phyloP scores from a whole-genome alignment of 2,113 vertebrate species.

The Ammodytes dubius region DNA sequence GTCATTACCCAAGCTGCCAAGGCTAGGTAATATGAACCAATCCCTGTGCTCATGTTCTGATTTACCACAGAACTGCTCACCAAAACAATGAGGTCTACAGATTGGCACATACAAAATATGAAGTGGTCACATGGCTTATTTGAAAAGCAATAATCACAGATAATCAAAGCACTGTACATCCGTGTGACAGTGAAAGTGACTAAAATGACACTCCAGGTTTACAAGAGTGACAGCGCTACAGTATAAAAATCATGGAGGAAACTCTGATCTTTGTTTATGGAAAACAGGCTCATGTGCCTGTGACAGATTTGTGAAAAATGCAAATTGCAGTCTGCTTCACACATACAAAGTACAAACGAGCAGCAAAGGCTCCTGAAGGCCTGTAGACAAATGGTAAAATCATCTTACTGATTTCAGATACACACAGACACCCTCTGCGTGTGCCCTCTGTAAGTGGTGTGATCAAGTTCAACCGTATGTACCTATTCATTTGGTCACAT shows the following conservation, averaged over 20 bases:
- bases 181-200: background rate
- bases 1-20: background rate
- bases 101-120: conserved; percentile 1
- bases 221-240: background rate
- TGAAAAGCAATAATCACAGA: background rate
- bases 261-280: background rate
- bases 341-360: conserved; percentile 6
- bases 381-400: background rate
- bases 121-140: background rate
- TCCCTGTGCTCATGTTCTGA: background rate
- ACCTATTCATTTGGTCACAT: conserved; percentile 59
- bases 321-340: background rate
- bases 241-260: background rate
- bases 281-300: background rate
- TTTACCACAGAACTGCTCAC: background rate
- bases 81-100: background rate
- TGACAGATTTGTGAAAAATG: conserved; percentile 4
- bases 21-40: background rate
- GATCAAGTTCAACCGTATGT: conserved; percentile 31
- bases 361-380: conserved; percentile 39
- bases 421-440: background rate
- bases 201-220: background rate
- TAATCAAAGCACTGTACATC: background rate
- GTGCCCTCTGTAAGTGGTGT: conserved; percentile 18
- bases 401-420: background rate